A percentile compares a stretch with the other conserved stretches of the same genome.
These are phyloP conservation scores for Xanthorhoe spadicearia DNA, from an alignment of 2,888 invertebrate species.

Conservation along the genomic window DNA sequence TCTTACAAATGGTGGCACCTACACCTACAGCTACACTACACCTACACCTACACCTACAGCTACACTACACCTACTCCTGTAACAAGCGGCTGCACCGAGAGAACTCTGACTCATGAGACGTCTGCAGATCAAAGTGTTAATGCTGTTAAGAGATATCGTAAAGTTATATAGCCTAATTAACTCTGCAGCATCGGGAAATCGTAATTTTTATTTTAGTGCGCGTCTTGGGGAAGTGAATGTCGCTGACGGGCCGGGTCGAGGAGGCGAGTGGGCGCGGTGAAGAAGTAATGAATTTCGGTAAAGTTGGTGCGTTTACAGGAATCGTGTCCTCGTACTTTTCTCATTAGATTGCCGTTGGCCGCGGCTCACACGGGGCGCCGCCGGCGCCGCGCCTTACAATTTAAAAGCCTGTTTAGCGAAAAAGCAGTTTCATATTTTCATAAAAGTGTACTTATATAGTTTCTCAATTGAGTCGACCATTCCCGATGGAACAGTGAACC, in stretches of 20 bases:
- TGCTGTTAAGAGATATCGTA: conserved; percentile 29
- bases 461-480: no score
- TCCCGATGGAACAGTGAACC: no score
- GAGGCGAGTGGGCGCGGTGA: not conserved
- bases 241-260: not conserved
- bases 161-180: conserved; percentile 31
- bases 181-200: conserved; percentile 23
- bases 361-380: not conserved
- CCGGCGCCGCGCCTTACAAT: not conserved
- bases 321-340: conserved; percentile 16
- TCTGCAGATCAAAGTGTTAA: conserved; percentile 27
- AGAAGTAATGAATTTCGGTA: conserved; percentile 17
- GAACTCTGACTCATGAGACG: not conserved
- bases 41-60: not conserved
- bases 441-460: no score
- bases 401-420: no score
- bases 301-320: conserved; percentile 13
- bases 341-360: not conserved
- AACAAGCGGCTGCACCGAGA: not conserved
- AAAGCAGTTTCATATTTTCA: no score
- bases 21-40: no score
- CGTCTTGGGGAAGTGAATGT: conserved; percentile 12
- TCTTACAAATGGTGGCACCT: conserved; percentile 14
- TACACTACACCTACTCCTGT: not conserved
- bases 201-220: conserved; percentile 19